These are phyloP conservation scores for Orchestia grillus DNA, from an alignment of 1,140 invertebrate genomes.

Conservation along the genomic window DNA sequence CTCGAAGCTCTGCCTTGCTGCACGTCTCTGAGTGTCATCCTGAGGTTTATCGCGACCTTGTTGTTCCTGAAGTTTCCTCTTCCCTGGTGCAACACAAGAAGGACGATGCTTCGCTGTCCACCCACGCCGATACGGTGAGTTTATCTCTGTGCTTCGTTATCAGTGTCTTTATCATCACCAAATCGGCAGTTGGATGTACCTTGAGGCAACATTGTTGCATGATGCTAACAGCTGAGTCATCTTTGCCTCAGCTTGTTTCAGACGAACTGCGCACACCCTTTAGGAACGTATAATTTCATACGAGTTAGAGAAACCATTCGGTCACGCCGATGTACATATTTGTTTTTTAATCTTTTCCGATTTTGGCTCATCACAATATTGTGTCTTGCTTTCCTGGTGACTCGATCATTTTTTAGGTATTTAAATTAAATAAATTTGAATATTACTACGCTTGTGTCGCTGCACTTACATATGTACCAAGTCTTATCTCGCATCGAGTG, in stretches of 20 bases:
- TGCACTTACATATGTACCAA: no score
- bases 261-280: neutral
- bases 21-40: slow-evolving; percentile 75
- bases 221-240: neutral
- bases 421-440: no score
- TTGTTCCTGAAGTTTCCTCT: slow-evolving; percentile 73
- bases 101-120: slow-evolving; percentile 16
- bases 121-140: slow-evolving; percentile 51
- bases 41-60: slow-evolving; percentile 86
- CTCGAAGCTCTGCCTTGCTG: neutral
- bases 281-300: neutral
- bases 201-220: neutral
- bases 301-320: no score
- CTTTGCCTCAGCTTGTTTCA: neutral
- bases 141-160: neutral
- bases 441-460: no score
- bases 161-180: neutral
- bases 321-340: no score
- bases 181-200: neutral
- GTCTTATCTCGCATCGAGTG: no score
- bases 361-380: no score
- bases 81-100: slow-evolving; percentile 25
- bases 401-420: no score
- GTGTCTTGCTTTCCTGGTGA: no score
- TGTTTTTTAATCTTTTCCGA: no score